A percentile compares a stretch with the other conserved stretches of the same genome.
Conservation (phyloP, 2,797 vertebrate species). For the Sebastes taczanowskii region DNA sequence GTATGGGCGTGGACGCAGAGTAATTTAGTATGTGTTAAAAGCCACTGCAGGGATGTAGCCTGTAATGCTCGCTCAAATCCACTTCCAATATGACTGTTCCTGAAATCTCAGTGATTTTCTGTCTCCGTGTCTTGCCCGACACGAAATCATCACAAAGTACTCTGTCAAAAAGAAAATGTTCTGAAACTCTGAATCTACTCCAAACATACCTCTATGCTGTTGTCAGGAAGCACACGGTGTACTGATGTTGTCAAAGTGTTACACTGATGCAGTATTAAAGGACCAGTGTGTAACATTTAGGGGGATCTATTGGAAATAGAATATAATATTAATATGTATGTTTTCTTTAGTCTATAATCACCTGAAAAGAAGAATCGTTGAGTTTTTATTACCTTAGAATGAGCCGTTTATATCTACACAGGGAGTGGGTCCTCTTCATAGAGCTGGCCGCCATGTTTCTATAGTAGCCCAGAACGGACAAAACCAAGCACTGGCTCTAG, state of each 20-base stretch:
- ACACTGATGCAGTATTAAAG: neutral
- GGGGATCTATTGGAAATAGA: neutral
- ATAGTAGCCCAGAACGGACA: too few relatives aligned
- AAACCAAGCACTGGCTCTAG: too few relatives aligned
- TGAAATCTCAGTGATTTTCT: constrained; percentile 80
- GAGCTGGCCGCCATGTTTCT: too few relatives aligned
- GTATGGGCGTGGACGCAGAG: constrained; percentile 59
- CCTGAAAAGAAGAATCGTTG: too few relatives aligned
- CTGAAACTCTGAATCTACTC: constrained; percentile 29
- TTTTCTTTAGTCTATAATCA: neutral
- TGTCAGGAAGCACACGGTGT: constrained; percentile 15
- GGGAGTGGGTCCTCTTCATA: too few relatives aligned
- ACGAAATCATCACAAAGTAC: constrained; percentile 72
- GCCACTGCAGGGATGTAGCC: constrained; percentile 64
- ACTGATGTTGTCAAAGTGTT: constrained; percentile 16
- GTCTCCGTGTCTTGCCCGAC: constrained; percentile 66
- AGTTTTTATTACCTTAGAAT: too few relatives aligned
- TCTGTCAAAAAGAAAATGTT: constrained; percentile 31
- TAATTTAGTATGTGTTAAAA: constrained; percentile 75
- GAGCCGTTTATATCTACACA: too few relatives aligned
- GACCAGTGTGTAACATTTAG: neutral
- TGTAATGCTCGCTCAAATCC: constrained; percentile 71
- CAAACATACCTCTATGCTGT: neutral
- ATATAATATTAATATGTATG: neutral
- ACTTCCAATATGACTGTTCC: constrained; percentile 71